A percentile compares a stretch with the other conserved stretches of the same genome.
Evolutionary conservation across 2,113 vertebrate species (phyloP).

Genomic region (Redunca redunca): DNA sequence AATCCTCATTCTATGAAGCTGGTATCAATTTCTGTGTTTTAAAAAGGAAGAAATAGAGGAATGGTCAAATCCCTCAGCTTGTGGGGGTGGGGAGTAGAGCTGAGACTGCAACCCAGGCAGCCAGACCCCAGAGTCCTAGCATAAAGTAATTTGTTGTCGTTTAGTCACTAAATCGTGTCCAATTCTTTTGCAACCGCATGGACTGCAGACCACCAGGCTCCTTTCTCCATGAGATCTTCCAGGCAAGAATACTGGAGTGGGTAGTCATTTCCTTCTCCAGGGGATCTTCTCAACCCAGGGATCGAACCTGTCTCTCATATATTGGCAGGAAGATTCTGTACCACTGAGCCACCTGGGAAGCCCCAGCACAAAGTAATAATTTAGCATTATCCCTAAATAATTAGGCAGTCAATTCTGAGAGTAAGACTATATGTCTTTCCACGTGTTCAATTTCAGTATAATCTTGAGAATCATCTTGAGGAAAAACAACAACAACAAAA

Average conservation of each 20-base stretch:
- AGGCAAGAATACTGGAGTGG: background rate
- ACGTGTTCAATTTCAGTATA: background rate
- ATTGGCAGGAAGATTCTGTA: background rate
- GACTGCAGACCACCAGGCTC: background rate
- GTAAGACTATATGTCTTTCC: background rate
- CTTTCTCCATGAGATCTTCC: background rate
- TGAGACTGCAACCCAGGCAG: background rate
- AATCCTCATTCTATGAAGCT: background rate
- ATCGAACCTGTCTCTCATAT: background rate
- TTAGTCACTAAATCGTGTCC: background rate
- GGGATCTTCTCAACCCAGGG: background rate
- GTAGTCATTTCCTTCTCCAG: background rate
- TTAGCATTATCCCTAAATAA: background rate
- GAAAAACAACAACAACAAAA: background rate
- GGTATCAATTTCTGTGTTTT: background rate
- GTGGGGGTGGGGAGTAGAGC: background rate
- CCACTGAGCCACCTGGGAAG: background rate
- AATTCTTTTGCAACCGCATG: background rate
- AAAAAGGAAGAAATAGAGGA: background rate
- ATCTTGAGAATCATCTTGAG: background rate
- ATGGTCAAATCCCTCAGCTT: background rate
- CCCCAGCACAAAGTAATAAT: background rate
- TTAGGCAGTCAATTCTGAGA: background rate
- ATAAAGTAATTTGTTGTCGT: background rate
- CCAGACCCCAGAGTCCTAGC: background rate